A percentile compares a stretch with the other conserved stretches of the same genome.
Conservation (phyloP, 2,888 invertebrate species). For the Tigriopus californicus region DNA sequence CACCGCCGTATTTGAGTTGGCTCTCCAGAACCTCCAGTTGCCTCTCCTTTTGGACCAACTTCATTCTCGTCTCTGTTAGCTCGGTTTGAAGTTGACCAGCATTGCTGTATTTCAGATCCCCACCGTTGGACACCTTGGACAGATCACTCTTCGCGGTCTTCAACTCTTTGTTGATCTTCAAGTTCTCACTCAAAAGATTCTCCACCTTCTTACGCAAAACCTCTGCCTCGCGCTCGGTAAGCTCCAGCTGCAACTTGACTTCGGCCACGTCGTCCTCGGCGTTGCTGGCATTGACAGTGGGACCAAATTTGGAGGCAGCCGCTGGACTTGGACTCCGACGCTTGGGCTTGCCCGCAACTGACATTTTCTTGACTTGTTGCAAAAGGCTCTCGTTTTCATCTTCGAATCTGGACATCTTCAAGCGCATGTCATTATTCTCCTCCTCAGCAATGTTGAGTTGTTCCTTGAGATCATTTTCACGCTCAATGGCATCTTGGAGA, state of each 20-base stretch:
- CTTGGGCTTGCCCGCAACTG: conserved; percentile 43
- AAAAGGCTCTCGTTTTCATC: conserved; percentile 91
- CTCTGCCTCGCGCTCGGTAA: conserved; percentile 71
- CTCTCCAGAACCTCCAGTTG: conserved; percentile 55
- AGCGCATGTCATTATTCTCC: conserved; percentile 52
- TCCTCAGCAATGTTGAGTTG: conserved; percentile 81
- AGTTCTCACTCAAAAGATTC: conserved; percentile 59
- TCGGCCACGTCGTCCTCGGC: conserved; percentile 54
- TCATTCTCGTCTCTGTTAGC: conserved; percentile 48
- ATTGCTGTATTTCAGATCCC: conserved; percentile 17
- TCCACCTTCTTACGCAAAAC: conserved; percentile 64
- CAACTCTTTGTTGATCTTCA: conserved; percentile 48
- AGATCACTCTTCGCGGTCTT: conserved; percentile 56
- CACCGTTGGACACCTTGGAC: conserved; percentile 22
- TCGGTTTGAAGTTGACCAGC: conserved; percentile 30
- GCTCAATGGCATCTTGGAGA: conserved; percentile 71
- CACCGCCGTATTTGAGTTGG: conserved; percentile 33
- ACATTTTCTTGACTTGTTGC: conserved; percentile 89
- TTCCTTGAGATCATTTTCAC: conserved; percentile 80
- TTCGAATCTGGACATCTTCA: conserved; percentile 76
- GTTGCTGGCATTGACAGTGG: conserved; percentile 47
- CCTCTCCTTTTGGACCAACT: conserved; percentile 52
- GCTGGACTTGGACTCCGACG: conserved; percentile 39
- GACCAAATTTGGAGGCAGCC: conserved; percentile 36
- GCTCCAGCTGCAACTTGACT: conserved; percentile 54